Base-by-base conservation (phyloP, 2,888 invertebrate species). In the Cactoblastis cactorum region DNA sequence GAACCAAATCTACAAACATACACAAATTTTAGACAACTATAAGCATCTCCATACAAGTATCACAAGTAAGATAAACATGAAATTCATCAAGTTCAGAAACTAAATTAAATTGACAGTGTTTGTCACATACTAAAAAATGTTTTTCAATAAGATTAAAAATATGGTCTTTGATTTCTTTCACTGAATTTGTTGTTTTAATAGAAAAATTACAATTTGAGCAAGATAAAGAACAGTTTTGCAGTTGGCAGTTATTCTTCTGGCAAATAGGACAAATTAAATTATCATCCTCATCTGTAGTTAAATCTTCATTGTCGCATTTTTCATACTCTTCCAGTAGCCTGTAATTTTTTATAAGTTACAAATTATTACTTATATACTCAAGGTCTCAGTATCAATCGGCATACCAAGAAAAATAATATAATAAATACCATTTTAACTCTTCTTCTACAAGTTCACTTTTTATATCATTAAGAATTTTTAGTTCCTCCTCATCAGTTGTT, bases 211-310 rank as follows among this genome's bases (percentile, higher is more conserved):
- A 92, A 51, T 66, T 62, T 52, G 73, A 69, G 59, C 84, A 90
- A 5, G 59, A 54, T 8, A 83, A 34, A 12, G 53, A 49, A 8
- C 63, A 61, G 55, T 65, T 64, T 12, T 57, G 33, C 37, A 72
- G 56, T 34, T 63, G 59, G n/a, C 85, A 67, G 59, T 83, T 83
- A 9, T 65, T 57, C 67, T 83, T 82, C 65, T 90, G 80, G 55
- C 92, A 92, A 12, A 92, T 68, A 0, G 91, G 91, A 56, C 92
- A 92, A 58, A 91, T 84, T 0, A 91, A 74, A 61, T 73, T 69
- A 38, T 79, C 66, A 45, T 82, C 77, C 50, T 77, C 65, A 52
- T 87, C 83, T 17, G 65, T 53, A 45, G 81, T 80, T 86, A 83
- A 86, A 62, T 89, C 87, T 58, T 83, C 50, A 63, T 78, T 71